Base-by-base conservation (phyloP, 2,797 vertebrate genomes). In the Kryptopterus vitreolus region DNA sequence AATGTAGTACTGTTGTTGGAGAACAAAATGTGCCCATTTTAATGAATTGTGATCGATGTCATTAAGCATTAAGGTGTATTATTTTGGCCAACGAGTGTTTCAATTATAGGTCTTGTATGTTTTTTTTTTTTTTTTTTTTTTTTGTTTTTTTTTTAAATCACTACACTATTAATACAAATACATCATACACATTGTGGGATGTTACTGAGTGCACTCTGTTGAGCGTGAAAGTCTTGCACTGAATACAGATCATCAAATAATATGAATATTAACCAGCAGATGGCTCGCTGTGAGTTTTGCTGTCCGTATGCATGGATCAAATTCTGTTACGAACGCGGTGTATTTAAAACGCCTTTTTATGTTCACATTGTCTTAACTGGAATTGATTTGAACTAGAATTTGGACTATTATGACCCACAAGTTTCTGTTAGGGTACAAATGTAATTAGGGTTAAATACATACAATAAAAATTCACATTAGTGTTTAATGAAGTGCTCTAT, bases 201-300 rank as follows among this genome's bases (percentile, higher is more conserved):
- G 66, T 79, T 50, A 69, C 24, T 46, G 46, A 13, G 52, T 63
- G 61, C 72, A 33, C 12, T 31, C 55, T 48, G 33, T 18, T 20
- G 48, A 24, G 69, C 75, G 59, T 48, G 70, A 63, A 68, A 50
- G 16, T 48, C 31, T 72, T 9, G 18, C 71, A 55, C 81, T 61
- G 81, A 76, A 81, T 78, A 75, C 52, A 50, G 63, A 81, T 76
- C 71, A 82, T 35, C 52, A 26, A 70, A 59, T 33, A 52, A 72
- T 50, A 73, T 81, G 79, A 85, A 81, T 83, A 26, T 70, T 69
- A 83, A 83, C 53, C 50, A 77, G 72, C 72, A 83, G 79, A 76
- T 81, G 79, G 65, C 35, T 72, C 58, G 76, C 66, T 79, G 76
- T 59, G 74, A 46, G 68, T 55, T 11, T 63, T 81, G 78, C 55